A percentile compares a stretch with the other conserved stretches of the same genome.
Conservation (phyloP, 2,113 vertebrate genomes). For the Malurus melanocephalus region DNA sequence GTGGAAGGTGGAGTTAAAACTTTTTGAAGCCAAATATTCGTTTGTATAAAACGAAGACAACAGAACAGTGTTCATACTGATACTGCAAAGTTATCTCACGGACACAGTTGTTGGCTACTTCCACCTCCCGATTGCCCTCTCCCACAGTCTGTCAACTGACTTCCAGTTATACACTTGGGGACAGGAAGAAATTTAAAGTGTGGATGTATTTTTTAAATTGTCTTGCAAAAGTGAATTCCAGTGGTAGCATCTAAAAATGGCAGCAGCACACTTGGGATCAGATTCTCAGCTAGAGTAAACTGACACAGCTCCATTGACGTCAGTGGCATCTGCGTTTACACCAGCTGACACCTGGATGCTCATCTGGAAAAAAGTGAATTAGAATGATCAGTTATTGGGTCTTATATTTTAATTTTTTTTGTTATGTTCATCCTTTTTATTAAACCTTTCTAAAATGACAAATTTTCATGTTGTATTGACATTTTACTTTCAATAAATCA, state of each 20-base stretch:
- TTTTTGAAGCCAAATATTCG: neutral
- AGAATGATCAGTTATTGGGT: neutral
- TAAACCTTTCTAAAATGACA: neutral
- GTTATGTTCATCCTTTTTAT: neutral
- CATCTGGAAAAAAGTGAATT: conserved; percentile 2
- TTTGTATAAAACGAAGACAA: neutral
- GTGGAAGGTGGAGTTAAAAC: neutral
- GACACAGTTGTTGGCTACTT: neutral
- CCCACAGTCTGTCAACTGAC: neutral
- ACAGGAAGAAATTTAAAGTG: neutral
- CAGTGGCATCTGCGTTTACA: neutral
- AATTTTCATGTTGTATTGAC: neutral
- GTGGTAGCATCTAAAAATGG: neutral
- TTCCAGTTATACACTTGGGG: neutral
- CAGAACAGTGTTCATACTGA: neutral
- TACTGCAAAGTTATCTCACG: neutral
- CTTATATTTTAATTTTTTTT: neutral
- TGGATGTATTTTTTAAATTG: neutral
- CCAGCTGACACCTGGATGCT: conserved; percentile 18
- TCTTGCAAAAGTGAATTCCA: conserved; percentile 20
- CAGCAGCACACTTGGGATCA: neutral
- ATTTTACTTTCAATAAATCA: conserved; percentile 8
- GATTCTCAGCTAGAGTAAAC: conserved; percentile 3
- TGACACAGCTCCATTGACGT: neutral
- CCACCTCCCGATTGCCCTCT: neutral